Conservation (phyloP, 2,113 vertebrate genomes). For the Gymnarchus niloticus region DNA sequence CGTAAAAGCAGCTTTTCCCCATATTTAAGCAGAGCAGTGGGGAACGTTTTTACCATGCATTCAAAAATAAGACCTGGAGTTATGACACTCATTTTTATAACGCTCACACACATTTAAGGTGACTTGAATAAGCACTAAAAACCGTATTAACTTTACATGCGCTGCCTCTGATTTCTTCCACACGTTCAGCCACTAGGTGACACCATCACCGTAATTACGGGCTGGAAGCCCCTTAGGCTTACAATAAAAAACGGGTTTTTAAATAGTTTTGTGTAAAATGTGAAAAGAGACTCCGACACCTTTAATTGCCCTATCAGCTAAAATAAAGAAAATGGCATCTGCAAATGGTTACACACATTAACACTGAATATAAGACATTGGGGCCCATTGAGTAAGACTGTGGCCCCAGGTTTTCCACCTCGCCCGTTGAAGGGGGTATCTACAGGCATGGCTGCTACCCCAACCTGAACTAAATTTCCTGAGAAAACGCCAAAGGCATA, state of each 20-base stretch:
- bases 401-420: too few species aligned
- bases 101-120: background rate
- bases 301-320: background rate
- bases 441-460: too few species aligned
- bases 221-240: background rate
- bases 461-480: too few species aligned
- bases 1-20: background rate
- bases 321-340: background rate
- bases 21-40: background rate
- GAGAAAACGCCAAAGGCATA: background rate
- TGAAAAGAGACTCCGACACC: background rate
- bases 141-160: too few species aligned
- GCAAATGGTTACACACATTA: background rate
- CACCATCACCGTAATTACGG: constrained; percentile 48
- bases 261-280: background rate
- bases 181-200: constrained; percentile 55
- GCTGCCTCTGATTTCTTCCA: background rate
- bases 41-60: background rate
- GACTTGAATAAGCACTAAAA: background rate
- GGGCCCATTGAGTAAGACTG: background rate
- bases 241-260: background rate
- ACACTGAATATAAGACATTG: background rate
- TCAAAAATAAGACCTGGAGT: background rate
- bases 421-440: too few species aligned
- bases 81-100: background rate